Conservation (phyloP, 2,797 vertebrate species). For the Clarias fuscus region DNA sequence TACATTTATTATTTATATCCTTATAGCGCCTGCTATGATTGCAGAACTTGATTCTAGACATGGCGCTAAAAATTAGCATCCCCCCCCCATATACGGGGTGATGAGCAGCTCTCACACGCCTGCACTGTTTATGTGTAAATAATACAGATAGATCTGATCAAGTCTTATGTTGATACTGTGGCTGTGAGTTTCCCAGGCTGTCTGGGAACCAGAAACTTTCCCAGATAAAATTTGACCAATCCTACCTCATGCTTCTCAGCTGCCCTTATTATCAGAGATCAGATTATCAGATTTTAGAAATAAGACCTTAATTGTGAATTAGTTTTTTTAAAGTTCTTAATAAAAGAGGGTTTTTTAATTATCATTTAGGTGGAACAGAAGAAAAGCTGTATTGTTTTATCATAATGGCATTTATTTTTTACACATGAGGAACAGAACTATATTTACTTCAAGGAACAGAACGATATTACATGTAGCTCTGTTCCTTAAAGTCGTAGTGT, state of each 20-base stretch:
- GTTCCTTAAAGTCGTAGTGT: conserved; percentile 17
- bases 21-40: too few species aligned
- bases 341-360: not conserved
- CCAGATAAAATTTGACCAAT: conserved; percentile 28
- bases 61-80: too few species aligned
- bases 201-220: conserved; percentile 55
- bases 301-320: not conserved
- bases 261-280: not conserved
- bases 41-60: too few species aligned
- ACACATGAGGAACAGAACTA: too few species aligned
- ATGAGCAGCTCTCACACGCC: conserved; percentile 43
- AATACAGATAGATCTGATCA: conserved; percentile 58
- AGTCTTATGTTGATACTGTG: conserved; percentile 57
- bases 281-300: not conserved
- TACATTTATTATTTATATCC: too few species aligned
- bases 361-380: not conserved
- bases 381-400: not conserved
- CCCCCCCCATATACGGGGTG: conserved; percentile 22
- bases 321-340: not conserved
- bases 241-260: not conserved
- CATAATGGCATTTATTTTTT: not conserved
- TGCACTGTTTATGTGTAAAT: conserved; percentile 65
- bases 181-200: conserved; percentile 46
- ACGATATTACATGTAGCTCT: not conserved
- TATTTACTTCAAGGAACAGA: too few species aligned